Percentiles rank a stretch among this genome's conserved stretches.
Conservation (phyloP, 92 coral and sea anemone genomes). For the Epizoanthus rinbou region DNA sequence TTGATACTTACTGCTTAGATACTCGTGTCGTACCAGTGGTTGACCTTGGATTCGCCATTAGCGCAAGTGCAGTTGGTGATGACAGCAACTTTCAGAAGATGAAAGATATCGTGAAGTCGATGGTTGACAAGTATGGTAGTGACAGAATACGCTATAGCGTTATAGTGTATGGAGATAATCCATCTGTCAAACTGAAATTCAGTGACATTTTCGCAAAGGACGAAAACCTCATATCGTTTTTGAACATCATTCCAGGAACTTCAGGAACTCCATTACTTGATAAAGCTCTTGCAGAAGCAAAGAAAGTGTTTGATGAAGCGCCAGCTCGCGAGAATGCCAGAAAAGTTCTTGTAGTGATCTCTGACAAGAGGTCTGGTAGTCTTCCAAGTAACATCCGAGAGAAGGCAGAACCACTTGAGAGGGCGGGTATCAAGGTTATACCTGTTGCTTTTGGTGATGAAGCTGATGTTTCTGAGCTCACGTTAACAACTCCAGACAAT, state of each 20-base stretch:
- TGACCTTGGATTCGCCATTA: conserved; percentile 63
- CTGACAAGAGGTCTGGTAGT: conserved; percentile 19
- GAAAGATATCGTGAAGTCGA: conserved; percentile 53
- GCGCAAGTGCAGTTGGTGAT: conserved; percentile 48
- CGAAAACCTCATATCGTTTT: too few species aligned
- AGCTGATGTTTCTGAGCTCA: too few species aligned
- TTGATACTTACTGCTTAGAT: too few species aligned
- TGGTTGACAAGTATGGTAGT: conserved; percentile 51
- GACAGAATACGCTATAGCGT: conserved; percentile 52
- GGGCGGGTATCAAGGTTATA: background rate
- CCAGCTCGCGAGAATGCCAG: conserved; percentile 1
- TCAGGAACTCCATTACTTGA: conserved; percentile 49
- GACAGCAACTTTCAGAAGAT: conserved; percentile 55
- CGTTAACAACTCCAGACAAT: conserved; percentile 29
- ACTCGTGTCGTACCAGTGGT: conserved; percentile 46
- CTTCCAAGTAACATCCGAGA: background rate
- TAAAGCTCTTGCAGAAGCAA: conserved; percentile 41
- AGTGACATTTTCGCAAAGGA: conserved; percentile 38
- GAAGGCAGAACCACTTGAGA: conserved; percentile 2
- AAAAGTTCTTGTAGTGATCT: conserved; percentile 6
- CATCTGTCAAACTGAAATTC: conserved; percentile 25
- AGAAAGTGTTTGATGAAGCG: conserved; percentile 13
- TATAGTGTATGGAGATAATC: conserved; percentile 47
- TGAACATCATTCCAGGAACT: conserved; percentile 1
- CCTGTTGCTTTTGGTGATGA: conserved; percentile 19